Evolutionary conservation across 2,888 invertebrate genomes (phyloP).

Genomic region (Melolontha melolontha): DNA sequence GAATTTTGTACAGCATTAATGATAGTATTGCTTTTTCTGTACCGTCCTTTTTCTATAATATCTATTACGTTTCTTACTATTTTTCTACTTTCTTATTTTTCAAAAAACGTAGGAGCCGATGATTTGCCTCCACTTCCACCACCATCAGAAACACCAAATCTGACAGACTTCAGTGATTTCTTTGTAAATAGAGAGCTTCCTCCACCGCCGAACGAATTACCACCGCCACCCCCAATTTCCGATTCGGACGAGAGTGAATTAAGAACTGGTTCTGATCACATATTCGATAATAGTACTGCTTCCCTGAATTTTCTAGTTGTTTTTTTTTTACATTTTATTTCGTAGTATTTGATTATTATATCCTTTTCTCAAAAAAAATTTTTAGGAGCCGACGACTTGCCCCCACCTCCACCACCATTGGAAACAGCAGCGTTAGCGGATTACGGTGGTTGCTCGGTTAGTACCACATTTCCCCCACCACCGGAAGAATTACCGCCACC

Average conservation of each 20-base stretch:
- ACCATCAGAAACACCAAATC: conserved; percentile 65
- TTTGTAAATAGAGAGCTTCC: conserved; percentile 65
- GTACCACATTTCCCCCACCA: conserved; percentile 67
- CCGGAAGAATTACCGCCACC: conserved; percentile 80
- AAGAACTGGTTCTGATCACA: conserved; percentile 61
- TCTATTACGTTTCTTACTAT: too few relatives aligned
- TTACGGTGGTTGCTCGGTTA: conserved; percentile 64
- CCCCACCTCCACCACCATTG: conserved; percentile 73
- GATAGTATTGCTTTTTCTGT: too few relatives aligned
- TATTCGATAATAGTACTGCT: too few relatives aligned
- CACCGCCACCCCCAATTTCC: conserved; percentile 89
- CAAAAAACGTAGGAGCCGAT: conserved; percentile 59
- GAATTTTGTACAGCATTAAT: too few relatives aligned
- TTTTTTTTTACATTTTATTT: too few relatives aligned
- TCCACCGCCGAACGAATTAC: conserved; percentile 72
- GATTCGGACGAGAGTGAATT: conserved; percentile 92
- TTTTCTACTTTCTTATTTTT: too few relatives aligned
- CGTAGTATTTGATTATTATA: too few relatives aligned
- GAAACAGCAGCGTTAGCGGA: conserved; percentile 64
- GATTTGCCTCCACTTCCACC: conserved; percentile 73
- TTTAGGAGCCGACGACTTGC: conserved; percentile 68
- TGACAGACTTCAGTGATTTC: conserved; percentile 63
- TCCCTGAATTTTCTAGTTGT: too few relatives aligned
- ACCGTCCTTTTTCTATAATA: too few relatives aligned
- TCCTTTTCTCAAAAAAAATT: too few relatives aligned